A percentile compares a stretch with the other conserved stretches of the same genome.
Conservation (phyloP, 35 echinoderm and acorn worm genomes). For the Apostichopus californicus region DNA sequence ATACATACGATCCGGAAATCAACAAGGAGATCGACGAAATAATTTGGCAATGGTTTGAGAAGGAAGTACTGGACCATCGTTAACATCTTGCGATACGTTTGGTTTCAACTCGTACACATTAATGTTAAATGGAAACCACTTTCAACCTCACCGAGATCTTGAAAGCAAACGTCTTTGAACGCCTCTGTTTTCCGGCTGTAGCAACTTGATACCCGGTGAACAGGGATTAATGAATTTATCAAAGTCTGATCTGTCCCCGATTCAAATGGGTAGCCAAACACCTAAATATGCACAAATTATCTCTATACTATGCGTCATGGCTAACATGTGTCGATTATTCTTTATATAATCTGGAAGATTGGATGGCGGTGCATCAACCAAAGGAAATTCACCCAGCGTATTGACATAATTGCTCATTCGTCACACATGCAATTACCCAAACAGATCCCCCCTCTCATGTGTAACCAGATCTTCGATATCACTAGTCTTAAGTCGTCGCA, state of each 20-base stretch:
- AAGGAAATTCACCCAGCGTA: conserved; percentile 16
- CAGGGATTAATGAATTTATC: conserved; percentile 15
- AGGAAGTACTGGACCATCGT: background rate
- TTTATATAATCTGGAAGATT: background rate
- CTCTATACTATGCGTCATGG: conserved; percentile 3
- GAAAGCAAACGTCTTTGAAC: conserved; percentile 18
- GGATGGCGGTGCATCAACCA: conserved; percentile 25
- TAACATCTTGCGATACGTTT: background rate
- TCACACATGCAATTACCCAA: conserved; percentile 25
- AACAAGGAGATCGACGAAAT: conserved; percentile 27
- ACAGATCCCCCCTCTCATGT: background rate
- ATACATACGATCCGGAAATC: conserved; percentile 13
- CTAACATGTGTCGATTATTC: conserved; percentile 12
- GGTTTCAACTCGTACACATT: conserved; percentile 35
- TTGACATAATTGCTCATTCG: conserved; percentile 14
- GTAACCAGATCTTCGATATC: conserved; percentile 8
- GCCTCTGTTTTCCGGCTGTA: background rate
- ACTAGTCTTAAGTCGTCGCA: background rate
- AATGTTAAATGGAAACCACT: conserved; percentile 6
- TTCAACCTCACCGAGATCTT: conserved; percentile 15
- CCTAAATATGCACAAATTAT: conserved; percentile 57
- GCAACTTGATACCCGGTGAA: conserved; percentile 16
- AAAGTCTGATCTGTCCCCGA: background rate
- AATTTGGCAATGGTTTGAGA: conserved; percentile 17
- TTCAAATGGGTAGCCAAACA: conserved; percentile 24